Evolutionary conservation across 1,140 invertebrate species (phyloP).

Genomic region (Glossosoma conforme): DNA sequence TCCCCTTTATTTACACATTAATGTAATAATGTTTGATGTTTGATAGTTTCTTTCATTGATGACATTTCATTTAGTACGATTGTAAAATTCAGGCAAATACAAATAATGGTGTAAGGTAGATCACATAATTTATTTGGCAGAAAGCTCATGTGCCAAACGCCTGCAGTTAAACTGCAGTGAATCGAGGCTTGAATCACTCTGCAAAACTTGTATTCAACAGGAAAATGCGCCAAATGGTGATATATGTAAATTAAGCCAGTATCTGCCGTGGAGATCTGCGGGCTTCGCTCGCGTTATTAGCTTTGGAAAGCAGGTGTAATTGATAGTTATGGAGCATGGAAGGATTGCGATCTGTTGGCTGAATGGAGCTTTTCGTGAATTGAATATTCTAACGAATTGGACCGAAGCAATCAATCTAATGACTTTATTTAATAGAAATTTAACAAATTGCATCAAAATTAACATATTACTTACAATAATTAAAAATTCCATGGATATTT

Average conservation of each 20-base stretch:
- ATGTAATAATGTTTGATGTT: too few relatives aligned
- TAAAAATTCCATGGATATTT: neutral
- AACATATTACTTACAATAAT: neutral
- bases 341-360: neutral
- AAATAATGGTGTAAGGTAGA: neutral
- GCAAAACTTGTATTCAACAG: neutral
- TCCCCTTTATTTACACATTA: too few relatives aligned
- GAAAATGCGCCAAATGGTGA: conserved; percentile 7
- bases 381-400: neutral
- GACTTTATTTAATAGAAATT: neutral
- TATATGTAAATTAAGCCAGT: conserved; percentile 23
- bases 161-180: neutral
- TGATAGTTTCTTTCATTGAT: too few relatives aligned
- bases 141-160: neutral
- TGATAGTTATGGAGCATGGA: conserved; percentile 14
- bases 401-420: neutral
- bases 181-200: neutral
- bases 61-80: neutral
- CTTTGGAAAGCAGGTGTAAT: conserved; percentile 16
- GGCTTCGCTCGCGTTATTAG: conserved; percentile 11
- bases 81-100: neutral
- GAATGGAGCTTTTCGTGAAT: neutral
- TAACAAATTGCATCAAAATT: neutral
- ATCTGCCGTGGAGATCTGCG: conserved; percentile 11
- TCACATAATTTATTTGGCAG: neutral